Percentiles rank a stretch among this genome's conserved stretches.
These are phyloP conservation scores for Thalassaphorura encarpata DNA, from an alignment of 1,140 invertebrate genomes.

Conservation along the genomic window DNA sequence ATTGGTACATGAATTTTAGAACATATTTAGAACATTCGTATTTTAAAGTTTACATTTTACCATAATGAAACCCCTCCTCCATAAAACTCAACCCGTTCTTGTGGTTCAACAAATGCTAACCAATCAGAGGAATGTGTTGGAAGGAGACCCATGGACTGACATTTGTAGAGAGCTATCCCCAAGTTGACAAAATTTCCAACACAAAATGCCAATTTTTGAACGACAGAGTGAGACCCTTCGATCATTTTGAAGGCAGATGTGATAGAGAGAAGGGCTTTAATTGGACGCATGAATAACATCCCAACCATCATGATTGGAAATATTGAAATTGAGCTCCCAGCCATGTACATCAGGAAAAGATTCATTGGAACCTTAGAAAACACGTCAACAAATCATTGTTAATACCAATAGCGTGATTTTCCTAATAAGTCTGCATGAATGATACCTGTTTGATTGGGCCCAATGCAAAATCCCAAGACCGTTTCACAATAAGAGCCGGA, in stretches of 20 bases:
- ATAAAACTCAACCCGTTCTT: slow-evolving; percentile 73
- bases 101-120: slow-evolving; percentile 93
- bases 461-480: slow-evolving; percentile 95
- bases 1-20: too few relatives aligned
- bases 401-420: background rate
- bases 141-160: slow-evolving; percentile 94
- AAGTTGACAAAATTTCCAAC: slow-evolving; percentile 91
- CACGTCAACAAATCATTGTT: background rate
- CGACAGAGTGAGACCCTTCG: slow-evolving; percentile 78
- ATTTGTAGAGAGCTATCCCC: slow-evolving; percentile 91
- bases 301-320: slow-evolving; percentile 99
- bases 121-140: slow-evolving; percentile 98
- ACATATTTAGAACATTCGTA: too few relatives aligned
- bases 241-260: slow-evolving; percentile 82
- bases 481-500: slow-evolving; percentile 78
- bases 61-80: slow-evolving; percentile 65
- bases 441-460: slow-evolving; percentile 77
- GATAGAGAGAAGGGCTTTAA: slow-evolving; percentile 50
- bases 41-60: too few relatives aligned
- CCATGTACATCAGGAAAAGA: slow-evolving; percentile 99
- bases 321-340: slow-evolving; percentile 96
- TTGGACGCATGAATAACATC: slow-evolving; percentile 91
- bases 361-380: slow-evolving; percentile 83
- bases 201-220: slow-evolving; percentile 90
- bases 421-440: background rate